Evolutionary conservation across 2,797 vertebrate genomes (phyloP).

Genomic region (Taenioides sp.): DNA sequence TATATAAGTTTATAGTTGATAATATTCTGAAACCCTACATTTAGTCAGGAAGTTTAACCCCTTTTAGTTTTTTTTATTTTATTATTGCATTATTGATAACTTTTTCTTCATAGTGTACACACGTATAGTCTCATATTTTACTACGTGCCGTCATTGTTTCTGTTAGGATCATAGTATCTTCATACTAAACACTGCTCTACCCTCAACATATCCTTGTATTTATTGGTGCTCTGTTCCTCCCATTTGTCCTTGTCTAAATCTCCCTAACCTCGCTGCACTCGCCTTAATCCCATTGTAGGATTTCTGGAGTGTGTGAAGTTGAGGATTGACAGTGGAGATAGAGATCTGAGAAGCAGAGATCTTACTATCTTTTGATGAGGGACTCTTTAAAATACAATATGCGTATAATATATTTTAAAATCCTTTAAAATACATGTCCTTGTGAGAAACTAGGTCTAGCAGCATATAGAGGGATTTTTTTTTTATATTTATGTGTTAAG

Average conservation of each 20-base stretch:
- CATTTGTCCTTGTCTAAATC: slow-evolving; percentile 15
- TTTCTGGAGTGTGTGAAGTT: slow-evolving; percentile 43
- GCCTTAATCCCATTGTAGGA: slow-evolving; percentile 21
- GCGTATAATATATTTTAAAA: too few relatives aligned
- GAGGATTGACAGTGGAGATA: slow-evolving; percentile 22
- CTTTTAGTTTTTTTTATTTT: too few relatives aligned
- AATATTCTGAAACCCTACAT: too few relatives aligned
- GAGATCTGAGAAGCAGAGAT: slow-evolving; percentile 15
- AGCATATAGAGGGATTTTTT: slow-evolving; percentile 12
- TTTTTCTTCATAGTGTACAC: too few relatives aligned
- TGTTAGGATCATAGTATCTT: too few relatives aligned
- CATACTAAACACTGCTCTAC: background rate
- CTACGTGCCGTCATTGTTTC: background rate
- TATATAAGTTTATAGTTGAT: too few relatives aligned
- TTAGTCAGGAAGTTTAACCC: too few relatives aligned
- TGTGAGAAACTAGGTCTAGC: slow-evolving; percentile 8
- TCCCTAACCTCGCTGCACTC: slow-evolving; percentile 11
- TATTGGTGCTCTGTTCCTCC: slow-evolving; percentile 11
- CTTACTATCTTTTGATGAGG: slow-evolving; percentile 31
- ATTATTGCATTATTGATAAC: background rate
- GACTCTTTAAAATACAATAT: background rate
- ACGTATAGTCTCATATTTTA: background rate
- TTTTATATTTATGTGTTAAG: too few relatives aligned
- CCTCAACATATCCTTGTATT: background rate
- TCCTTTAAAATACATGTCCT: slow-evolving; percentile 9